Percentiles rank a stretch among this genome's conserved stretches.
These are phyloP conservation scores for Rhagoletis pomonella DNA, from an alignment of 1,140 invertebrate species.

Conservation along the genomic window DNA sequence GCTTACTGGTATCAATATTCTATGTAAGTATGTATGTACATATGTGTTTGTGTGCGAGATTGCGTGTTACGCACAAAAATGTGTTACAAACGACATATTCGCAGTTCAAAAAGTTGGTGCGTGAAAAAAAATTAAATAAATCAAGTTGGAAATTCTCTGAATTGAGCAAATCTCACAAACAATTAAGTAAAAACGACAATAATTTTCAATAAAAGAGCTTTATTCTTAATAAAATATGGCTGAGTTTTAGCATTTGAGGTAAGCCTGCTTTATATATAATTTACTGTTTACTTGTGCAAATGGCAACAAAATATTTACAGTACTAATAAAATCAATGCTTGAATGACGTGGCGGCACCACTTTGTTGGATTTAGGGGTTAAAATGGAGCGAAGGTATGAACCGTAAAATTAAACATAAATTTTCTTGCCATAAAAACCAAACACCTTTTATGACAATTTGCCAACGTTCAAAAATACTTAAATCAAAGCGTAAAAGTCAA, in stretches of 20 bases:
- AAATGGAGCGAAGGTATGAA: no score
- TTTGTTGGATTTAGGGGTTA: no score
- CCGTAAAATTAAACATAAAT: neutral
- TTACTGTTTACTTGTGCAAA: neutral
- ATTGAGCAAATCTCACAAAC: neutral
- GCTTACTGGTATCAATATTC: no score
- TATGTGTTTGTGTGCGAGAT: no score
- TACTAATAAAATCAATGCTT: neutral
- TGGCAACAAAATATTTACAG: neutral
- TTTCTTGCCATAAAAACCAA: slow-evolving; percentile 18
- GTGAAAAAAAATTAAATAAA: no score
- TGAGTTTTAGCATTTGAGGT: neutral
- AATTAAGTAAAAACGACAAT: slow-evolving; percentile 5
- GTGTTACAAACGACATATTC: no score
- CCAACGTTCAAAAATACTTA: slow-evolving; percentile 41
- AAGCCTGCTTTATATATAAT: neutral
- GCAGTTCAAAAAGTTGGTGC: no score
- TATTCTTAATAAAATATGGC: neutral
- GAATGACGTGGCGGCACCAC: neutral
- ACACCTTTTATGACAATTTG: slow-evolving; percentile 44
- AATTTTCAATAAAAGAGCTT: slow-evolving; percentile 12
- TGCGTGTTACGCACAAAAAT: no score
- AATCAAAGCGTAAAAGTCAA: slow-evolving; percentile 22
- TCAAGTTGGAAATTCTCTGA: no score
- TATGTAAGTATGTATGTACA: no score